Evolutionary conservation across 2,888 invertebrate genomes (phyloP), one percentile per base, ranked within the genome.

Genomic region (Heliconius ethilla): DNA sequence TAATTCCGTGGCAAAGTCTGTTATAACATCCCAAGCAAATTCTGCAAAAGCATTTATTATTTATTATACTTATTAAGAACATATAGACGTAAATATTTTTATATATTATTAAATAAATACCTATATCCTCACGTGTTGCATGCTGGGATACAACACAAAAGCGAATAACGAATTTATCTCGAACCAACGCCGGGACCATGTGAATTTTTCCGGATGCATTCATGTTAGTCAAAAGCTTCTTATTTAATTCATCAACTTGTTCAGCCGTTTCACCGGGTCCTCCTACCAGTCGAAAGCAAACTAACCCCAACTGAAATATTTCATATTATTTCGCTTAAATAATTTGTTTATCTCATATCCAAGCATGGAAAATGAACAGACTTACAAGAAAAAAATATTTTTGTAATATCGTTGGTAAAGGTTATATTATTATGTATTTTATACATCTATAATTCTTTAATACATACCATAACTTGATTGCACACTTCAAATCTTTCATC

Each of bases 141-240:
- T 98, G 96, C 89, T 98, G 98, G 4, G 98, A 96, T 67, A 98
- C 98, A 0, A 99, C 97, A 87, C 99, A 99, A 93, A 99, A 99
- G 78, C 99, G 95, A 84, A 99, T 98, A 74, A 98, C 97, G 88
- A 97, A 99, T 85, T 96, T 96, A 73, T 98, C 98, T 86, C 98
- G 97, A 29, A 99, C 97, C 69, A 96, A 96, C 0, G 99, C 98
- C 0, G 99, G 99, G 18, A 99, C 99, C 99, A 99, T 99, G 90
- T 99, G 99, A 80, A 99, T 94, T 89, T 97, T 97, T 22, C 99
- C 99, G 7, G 99, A 98, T 79, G 98, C 99, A 88, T 99, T 99
- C 84, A 99, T 98, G 82, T 96, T 96, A 79, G 98, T 98, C 84
- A 99, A 92, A 63, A 99, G 94, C 89, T 98, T 98, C 91, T 99